Conservation (phyloP, 1,140 invertebrate genomes). For the Dreissena polymorpha region DNA sequence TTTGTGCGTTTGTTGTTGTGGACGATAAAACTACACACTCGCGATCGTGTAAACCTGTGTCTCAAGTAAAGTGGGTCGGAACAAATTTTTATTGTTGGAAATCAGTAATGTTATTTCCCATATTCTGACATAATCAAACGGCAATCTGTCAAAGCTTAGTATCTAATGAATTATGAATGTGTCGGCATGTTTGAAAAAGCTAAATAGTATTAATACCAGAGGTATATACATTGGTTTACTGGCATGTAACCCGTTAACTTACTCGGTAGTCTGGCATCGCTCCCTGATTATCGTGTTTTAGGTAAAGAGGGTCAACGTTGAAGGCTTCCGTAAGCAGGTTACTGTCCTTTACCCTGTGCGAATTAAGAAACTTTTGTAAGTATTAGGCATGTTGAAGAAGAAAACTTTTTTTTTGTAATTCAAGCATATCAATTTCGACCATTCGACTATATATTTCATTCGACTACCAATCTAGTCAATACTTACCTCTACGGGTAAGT, state of each 20-base stretch:
- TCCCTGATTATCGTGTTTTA: slow-evolving; percentile 80
- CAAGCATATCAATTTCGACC: neutral
- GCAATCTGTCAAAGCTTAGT: neutral
- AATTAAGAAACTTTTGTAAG: neutral
- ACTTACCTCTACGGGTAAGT: too few species aligned
- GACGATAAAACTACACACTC: too few species aligned
- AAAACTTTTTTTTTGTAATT: neutral
- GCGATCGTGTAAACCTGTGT: too few species aligned
- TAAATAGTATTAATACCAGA: neutral
- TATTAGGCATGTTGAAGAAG: neutral
- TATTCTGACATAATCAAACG: too few species aligned
- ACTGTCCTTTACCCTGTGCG: slow-evolving; percentile 82
- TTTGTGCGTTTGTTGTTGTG: too few species aligned
- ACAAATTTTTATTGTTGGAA: too few species aligned
- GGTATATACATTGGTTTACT: neutral
- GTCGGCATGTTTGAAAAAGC: neutral
- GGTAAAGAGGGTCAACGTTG: slow-evolving; percentile 96
- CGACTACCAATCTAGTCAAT: too few species aligned
- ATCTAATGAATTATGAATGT: neutral
- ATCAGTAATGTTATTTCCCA: too few species aligned
- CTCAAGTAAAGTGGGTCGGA: too few species aligned
- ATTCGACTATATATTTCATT: neutral
- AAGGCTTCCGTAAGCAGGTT: slow-evolving; percentile 86
- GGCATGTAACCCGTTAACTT: slow-evolving; percentile 53
- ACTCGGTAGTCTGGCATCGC: slow-evolving; percentile 82